Conservation (phyloP, 2,113 vertebrate genomes). For the Camelus dromedarius region DNA sequence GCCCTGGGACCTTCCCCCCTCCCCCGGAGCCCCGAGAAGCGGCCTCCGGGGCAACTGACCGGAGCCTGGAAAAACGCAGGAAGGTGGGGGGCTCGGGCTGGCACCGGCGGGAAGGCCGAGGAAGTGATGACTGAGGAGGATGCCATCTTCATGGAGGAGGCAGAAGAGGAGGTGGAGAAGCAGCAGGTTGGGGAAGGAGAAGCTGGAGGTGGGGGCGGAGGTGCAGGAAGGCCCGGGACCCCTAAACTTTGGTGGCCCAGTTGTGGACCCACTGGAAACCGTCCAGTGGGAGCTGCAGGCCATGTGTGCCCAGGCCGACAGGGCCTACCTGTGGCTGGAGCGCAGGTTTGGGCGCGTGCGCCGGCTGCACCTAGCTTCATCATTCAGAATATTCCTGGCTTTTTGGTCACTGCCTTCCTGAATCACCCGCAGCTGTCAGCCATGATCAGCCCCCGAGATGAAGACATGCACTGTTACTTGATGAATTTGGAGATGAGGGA, state of each 20-base stretch:
- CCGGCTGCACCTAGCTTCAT: conserved; percentile 23
- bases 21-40: neutral
- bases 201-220: neutral
- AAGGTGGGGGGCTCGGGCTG: neutral
- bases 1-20: no score
- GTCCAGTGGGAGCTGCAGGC: conserved; percentile 42
- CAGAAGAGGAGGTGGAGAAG: neutral
- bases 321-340: neutral
- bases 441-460: conserved; percentile 27
- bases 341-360: neutral
- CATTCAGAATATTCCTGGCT: conserved; percentile 34
- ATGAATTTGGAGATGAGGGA: conserved; percentile 49
- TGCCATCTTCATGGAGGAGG: neutral
- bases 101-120: neutral
- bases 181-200: neutral
- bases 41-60: neutral
- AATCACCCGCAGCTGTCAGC: conserved; percentile 48
- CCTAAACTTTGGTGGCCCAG: neutral
- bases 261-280: neutral
- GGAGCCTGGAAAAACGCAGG: neutral
- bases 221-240: neutral
- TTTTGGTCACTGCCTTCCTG: conserved; percentile 57
- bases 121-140: conserved; percentile 21
- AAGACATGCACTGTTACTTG: conserved; percentile 57
- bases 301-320: neutral